Percentiles rank a stretch among this genome's conserved stretches.
Conservation (phyloP, 2,113 vertebrate genomes). For the Neotoma lepida region DNA sequence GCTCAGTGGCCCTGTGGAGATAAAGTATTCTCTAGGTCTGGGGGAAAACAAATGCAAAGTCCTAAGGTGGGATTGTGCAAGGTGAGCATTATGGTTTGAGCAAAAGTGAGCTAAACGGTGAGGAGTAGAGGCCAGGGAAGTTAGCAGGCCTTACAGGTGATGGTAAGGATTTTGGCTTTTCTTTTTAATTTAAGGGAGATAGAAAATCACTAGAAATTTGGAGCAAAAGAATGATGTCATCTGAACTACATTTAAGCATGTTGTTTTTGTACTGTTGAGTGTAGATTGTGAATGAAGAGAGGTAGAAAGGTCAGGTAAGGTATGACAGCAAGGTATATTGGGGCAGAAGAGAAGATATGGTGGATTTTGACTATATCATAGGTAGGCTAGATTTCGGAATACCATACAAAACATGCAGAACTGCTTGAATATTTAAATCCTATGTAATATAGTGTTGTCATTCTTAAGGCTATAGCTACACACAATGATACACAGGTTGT, state of each 20-base stretch:
- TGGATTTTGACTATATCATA: background rate
- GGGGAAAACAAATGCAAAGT: background rate
- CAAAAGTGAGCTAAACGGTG: background rate
- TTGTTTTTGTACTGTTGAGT: background rate
- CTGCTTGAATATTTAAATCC: background rate
- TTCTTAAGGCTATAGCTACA: background rate
- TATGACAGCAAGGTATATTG: background rate
- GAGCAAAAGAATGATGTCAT: background rate
- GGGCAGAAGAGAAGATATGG: background rate
- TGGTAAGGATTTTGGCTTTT: background rate
- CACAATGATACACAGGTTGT: background rate
- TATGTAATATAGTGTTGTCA: background rate
- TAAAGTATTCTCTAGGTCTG: background rate
- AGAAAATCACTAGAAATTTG: conserved; percentile 4
- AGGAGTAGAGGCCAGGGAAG: background rate
- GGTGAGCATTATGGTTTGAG: background rate
- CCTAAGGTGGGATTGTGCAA: background rate
- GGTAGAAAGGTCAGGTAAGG: background rate
- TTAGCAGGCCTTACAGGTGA: background rate
- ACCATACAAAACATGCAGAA: background rate
- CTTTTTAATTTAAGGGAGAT: background rate
- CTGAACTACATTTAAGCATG: background rate
- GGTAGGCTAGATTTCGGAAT: background rate
- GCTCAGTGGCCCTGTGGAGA: background rate
- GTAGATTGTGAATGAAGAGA: background rate